Percentiles rank a stretch among this genome's conserved stretches.
Conservation (phyloP, 2,888 invertebrate genomes). For the Argyra leucocephala region DNA sequence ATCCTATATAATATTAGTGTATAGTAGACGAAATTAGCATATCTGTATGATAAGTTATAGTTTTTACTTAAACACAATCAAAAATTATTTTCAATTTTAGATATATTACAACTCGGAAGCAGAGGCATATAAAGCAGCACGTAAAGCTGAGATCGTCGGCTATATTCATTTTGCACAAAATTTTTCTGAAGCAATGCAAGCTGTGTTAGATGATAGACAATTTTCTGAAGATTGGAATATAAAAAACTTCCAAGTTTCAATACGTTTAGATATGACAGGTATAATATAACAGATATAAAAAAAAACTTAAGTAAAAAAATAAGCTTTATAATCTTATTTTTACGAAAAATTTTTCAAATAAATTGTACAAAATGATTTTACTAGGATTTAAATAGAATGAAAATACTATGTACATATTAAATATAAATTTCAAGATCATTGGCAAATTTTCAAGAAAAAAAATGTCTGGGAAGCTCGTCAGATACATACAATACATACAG, state of each 20-base stretch:
- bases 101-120: constrained; percentile 47
- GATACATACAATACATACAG: too few relatives aligned
- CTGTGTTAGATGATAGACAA: constrained; percentile 51
- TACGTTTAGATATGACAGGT: constrained; percentile 71
- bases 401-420: too few relatives aligned
- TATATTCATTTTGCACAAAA: constrained; percentile 60
- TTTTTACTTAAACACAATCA: too few relatives aligned
- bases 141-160: constrained; percentile 50
- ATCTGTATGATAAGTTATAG: too few relatives aligned
- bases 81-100: constrained; percentile 31
- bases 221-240: constrained; percentile 48
- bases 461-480: too few relatives aligned
- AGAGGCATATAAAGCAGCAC: constrained; percentile 49
- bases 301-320: too few relatives aligned
- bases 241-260: constrained; percentile 53
- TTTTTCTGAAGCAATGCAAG: constrained; percentile 57
- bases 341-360: too few relatives aligned
- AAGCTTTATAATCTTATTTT: too few relatives aligned
- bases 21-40: too few relatives aligned
- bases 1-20: too few relatives aligned
- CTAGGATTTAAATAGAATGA: too few relatives aligned
- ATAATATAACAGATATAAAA: constrained; percentile 16
- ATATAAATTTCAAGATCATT: background rate
- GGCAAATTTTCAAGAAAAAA: background rate
- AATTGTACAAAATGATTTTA: too few relatives aligned